Evolutionary conservation across 2,888 invertebrate species (phyloP).

Genomic region (Chymomyza amoena): DNA sequence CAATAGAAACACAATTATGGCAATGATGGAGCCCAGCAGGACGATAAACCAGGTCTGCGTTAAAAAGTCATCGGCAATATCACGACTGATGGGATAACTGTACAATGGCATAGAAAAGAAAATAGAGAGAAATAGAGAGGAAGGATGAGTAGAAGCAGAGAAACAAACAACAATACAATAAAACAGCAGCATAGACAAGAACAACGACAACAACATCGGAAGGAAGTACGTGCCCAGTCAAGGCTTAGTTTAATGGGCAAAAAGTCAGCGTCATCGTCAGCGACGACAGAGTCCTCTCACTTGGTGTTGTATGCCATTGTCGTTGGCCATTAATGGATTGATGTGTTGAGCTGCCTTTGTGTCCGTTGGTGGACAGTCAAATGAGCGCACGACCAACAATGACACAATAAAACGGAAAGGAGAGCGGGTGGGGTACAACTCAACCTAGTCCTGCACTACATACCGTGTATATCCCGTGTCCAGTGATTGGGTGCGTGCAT

Average conservation of each 20-base stretch:
- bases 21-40: conserved; percentile 89
- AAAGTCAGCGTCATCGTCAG: neutral
- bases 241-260: conserved; percentile 53
- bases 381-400: conserved; percentile 49
- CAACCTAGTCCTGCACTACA: conserved; percentile 18
- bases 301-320: conserved; percentile 49
- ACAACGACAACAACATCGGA: conserved; percentile 43
- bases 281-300: conserved; percentile 6
- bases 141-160: neutral
- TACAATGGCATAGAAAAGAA: conserved; percentile 45
- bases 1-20: conserved; percentile 90
- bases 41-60: conserved; percentile 95
- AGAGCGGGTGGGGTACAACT: neutral
- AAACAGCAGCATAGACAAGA: conserved; percentile 17
- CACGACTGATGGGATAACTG: conserved; percentile 80
- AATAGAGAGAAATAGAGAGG: conserved; percentile 5
- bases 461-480: conserved; percentile 79
- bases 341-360: conserved; percentile 49
- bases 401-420: conserved; percentile 37
- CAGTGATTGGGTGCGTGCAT: conserved; percentile 81
- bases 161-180: conserved; percentile 11
- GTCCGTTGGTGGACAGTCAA: conserved; percentile 51
- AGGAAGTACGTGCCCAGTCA: conserved; percentile 58
- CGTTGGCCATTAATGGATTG: conserved; percentile 73
- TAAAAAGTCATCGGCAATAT: conserved; percentile 85